Evolutionary conservation across 2,113 vertebrate species (phyloP).

Genomic region (Illadopsis cleaveri): DNA sequence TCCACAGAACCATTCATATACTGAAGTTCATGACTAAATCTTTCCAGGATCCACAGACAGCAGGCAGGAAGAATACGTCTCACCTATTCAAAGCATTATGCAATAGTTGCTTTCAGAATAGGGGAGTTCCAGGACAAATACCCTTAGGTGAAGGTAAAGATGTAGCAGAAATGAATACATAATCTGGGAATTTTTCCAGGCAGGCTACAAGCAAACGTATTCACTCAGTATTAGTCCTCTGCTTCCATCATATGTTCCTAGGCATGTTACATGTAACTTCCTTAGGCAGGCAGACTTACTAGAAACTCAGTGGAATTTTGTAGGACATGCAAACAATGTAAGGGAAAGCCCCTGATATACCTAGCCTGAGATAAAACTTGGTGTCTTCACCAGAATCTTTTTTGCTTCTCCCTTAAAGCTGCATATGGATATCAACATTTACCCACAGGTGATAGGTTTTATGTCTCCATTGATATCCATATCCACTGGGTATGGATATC

Average conservation of each 20-base stretch:
- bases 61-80: not conserved
- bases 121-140: not conserved
- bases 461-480: not conserved
- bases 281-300: not conserved
- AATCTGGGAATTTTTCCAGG: not conserved
- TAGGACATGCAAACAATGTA: accelerated
- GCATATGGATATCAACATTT: not conserved
- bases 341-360: not conserved
- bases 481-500: not conserved
- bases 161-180: not conserved
- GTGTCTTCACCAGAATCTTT: not conserved
- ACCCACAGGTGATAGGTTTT: not conserved
- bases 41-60: not conserved
- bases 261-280: not conserved
- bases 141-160: not conserved
- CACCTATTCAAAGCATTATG: not conserved
- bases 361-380: not conserved
- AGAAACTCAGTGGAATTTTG: not conserved
- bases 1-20: not conserved
- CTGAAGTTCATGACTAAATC: not conserved
- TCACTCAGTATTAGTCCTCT: not conserved
- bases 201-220: not conserved
- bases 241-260: not conserved
- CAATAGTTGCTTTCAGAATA: not conserved
- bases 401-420: not conserved